Conservation (phyloP, 2,797 vertebrate species). For the Sebastes flavidus region DNA sequence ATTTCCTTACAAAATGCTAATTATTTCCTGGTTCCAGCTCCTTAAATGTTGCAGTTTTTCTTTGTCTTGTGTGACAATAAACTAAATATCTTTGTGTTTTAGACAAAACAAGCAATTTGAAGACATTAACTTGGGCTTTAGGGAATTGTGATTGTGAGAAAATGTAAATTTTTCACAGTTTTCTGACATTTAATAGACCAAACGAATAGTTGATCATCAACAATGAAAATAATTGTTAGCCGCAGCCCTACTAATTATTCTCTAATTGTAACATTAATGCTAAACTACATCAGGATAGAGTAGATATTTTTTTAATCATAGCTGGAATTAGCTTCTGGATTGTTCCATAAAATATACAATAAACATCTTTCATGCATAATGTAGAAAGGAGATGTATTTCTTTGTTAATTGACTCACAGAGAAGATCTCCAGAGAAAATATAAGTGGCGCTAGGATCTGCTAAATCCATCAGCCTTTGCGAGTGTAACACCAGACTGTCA, state of each 20-base stretch:
- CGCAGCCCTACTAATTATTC: not conserved
- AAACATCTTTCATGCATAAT: not conserved
- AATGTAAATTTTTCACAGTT: not conserved
- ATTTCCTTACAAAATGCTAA: not conserved
- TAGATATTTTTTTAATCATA: not conserved
- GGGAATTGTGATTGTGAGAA: not conserved
- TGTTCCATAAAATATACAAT: not conserved
- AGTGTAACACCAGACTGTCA: conserved; percentile 70
- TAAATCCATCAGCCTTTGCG: conserved; percentile 53
- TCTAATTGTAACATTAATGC: not conserved
- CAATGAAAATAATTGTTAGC: not conserved
- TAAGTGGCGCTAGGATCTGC: conserved; percentile 27
- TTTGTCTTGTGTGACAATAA: not conserved
- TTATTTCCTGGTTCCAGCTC: not conserved
- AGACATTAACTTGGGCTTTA: not conserved
- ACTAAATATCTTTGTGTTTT: not conserved
- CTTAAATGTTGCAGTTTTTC: not conserved
- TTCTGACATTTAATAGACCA: not conserved
- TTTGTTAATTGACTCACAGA: not conserved
- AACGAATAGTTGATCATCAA: not conserved
- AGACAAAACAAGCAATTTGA: not conserved
- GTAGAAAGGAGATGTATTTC: not conserved
- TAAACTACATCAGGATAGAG: not conserved
- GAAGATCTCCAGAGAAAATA: not conserved
- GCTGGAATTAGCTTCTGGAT: not conserved